Base-by-base conservation (phyloP, 2,797 vertebrate genomes). In the Sarcoramphus papa region DNA sequence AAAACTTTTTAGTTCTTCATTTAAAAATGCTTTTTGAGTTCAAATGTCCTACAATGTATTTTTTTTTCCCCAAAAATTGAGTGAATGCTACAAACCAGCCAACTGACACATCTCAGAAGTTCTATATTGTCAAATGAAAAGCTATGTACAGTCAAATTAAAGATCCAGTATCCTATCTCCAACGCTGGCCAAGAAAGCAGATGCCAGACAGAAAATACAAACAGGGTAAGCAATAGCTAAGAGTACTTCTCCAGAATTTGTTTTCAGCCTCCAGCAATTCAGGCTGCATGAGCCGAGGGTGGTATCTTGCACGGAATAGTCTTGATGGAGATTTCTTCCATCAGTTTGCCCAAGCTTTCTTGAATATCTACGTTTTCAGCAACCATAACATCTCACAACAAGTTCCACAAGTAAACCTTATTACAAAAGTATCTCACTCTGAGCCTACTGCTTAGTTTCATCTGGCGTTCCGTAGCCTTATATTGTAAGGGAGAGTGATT, bases 51-150 rank as follows among this genome's bases (percentile, higher is more conserved):
- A 9, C 23, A 51, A 9, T 51, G 3, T 62, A 13, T 41, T 50
- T 14, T 27, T 23, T 23, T 3, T 3, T 2, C 7, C 30, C 7
- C 2, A 0, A 9, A 19, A 53, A 53, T 0, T 20, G 21, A 65
- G 13, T 41, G n/a, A 81, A 60, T 80, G 30, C 64, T 79, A 31
- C 60, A 83, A 59, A 50, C 22, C 68, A 80, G 47, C 43, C 67
- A 83, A 10, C 24, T 56, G 41, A 59, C 28, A 53, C 25, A 37
- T 81, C 65, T 88, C 65, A 48, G 28, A 23, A 67, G 35, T 83
- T 70, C 51, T 64, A 1, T 28, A 17, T 2, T 28, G 14, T 51
- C 90, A 56, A 56, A 88, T 3, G 0, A 70, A 94, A 90, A 77
- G 28, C 87, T 76, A 7, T 5, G 4, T 48, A 14, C 41, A 54